A percentile compares a stretch with the other conserved stretches of the same genome.
These are phyloP conservation scores for Hemibagrus wyckioides DNA, from an alignment of 2,113 vertebrate species.

Conservation along the genomic window DNA sequence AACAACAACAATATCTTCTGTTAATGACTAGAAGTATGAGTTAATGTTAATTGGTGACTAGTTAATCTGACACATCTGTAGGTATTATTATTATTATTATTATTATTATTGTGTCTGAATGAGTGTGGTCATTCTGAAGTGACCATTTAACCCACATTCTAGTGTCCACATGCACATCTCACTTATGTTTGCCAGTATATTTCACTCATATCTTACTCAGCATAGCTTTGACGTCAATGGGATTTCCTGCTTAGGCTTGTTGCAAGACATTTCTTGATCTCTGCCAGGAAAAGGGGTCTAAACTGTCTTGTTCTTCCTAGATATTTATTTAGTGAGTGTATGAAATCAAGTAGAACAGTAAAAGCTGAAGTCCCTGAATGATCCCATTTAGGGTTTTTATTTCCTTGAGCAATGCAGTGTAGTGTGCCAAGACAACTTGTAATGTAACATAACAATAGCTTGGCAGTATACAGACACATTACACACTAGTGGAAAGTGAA, in stretches of 20 bases:
- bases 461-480: neutral
- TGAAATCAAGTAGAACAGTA: neutral
- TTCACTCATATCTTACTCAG: constrained; percentile 33
- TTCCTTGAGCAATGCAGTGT: neutral
- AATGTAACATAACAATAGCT: neutral
- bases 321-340: neutral
- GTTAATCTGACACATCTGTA: neutral
- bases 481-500: neutral
- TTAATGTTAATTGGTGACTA: neutral
- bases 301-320: neutral
- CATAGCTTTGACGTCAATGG: constrained; percentile 50
- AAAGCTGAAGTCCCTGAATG: neutral
- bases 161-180: neutral
- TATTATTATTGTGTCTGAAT: no score
- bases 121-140: neutral
- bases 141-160: neutral
- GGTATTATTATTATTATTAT: no score
- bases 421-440: neutral
- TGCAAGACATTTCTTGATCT: constrained; percentile 22
- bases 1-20: no score
- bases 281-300: neutral
- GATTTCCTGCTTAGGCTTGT: constrained; percentile 48
- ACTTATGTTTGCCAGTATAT: neutral
- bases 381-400: neutral
- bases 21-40: no score